Percentiles rank a stretch among this genome's conserved stretches.
Conservation (phyloP, 2,888 invertebrate species). For the Lasiommata megera region DNA sequence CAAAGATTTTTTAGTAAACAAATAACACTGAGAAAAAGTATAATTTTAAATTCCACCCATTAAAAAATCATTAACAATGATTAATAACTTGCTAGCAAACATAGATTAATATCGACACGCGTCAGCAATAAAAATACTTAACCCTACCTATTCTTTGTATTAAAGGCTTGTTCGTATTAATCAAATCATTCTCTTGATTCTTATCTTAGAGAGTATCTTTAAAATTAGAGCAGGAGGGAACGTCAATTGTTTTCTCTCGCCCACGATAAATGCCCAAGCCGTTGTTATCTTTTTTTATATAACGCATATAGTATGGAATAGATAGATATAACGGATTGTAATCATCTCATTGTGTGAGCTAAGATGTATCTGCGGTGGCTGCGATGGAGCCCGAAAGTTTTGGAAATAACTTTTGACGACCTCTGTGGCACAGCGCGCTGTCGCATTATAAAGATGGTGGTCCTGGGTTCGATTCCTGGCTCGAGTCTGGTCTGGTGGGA, state of each 20-base stretch:
- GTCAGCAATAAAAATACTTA: constrained; percentile 74
- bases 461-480: too few species aligned
- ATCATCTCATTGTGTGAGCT: constrained; percentile 79
- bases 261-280: constrained; percentile 66
- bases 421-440: too few species aligned
- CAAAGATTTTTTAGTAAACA: neutral
- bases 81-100: constrained; percentile 64
- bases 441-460: too few species aligned
- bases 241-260: constrained; percentile 78
- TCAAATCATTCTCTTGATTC: constrained; percentile 73
- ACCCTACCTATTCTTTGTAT: constrained; percentile 64
- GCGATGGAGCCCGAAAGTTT: constrained; percentile 45
- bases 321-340: constrained; percentile 78
- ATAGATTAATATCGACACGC: constrained; percentile 76
- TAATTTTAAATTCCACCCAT: constrained; percentile 44
- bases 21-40: constrained; percentile 24
- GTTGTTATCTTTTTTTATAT: constrained; percentile 65
- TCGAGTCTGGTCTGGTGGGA: too few species aligned
- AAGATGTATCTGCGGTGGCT: constrained; percentile 58
- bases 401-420: constrained; percentile 3
- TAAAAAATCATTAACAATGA: constrained; percentile 69
- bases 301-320: constrained; percentile 48
- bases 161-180: constrained; percentile 74
- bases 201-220: constrained; percentile 64
- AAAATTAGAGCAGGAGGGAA: constrained; percentile 78